Conservation (phyloP, 37 sponge, comb jelly and placozoan genomes). For the Axinella damicornis region DNA sequence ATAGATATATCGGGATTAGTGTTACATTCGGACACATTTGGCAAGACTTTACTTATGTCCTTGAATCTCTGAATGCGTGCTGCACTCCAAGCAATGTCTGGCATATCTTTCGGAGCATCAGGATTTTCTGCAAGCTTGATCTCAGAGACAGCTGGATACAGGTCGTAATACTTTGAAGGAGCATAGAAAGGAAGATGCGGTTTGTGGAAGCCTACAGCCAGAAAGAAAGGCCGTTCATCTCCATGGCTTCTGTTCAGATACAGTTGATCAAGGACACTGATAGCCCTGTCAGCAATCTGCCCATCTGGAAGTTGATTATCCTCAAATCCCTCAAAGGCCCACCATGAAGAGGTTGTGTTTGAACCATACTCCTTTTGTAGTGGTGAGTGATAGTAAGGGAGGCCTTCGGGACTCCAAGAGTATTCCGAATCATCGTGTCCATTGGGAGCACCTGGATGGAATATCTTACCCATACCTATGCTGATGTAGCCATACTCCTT, state of each 20-base stretch:
- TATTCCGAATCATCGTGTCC: constrained; percentile 47
- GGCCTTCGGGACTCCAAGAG: constrained; percentile 44
- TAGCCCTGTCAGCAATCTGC: constrained; percentile 50
- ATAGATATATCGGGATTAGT: constrained; percentile 23
- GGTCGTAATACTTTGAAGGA: constrained; percentile 25
- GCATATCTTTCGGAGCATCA: constrained; percentile 36
- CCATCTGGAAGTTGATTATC: constrained; percentile 49
- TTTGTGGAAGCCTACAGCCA: constrained; percentile 52
- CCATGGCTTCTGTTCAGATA: constrained; percentile 25
- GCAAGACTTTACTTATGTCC: not conserved
- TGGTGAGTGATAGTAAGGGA: constrained; percentile 34
- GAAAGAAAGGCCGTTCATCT: constrained; percentile 47
- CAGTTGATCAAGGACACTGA: constrained; percentile 16
- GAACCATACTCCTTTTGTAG: not conserved
- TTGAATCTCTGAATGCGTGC: not conserved
- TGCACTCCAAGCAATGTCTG: constrained; percentile 40
- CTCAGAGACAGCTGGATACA: constrained; percentile 33
- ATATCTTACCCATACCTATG: constrained; percentile 61
- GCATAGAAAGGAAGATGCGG: constrained; percentile 50
- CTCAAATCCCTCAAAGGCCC: constrained; percentile 19
- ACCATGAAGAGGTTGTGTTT: constrained; percentile 14
- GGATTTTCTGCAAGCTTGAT: constrained; percentile 40
- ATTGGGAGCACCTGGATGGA: constrained; percentile 62
- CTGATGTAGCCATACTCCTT: constrained; percentile 66
- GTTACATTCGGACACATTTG: constrained; percentile 17